Evolutionary conservation across 92 coral and sea anemone species (phyloP).

Genomic region (Metridium senile): DNA sequence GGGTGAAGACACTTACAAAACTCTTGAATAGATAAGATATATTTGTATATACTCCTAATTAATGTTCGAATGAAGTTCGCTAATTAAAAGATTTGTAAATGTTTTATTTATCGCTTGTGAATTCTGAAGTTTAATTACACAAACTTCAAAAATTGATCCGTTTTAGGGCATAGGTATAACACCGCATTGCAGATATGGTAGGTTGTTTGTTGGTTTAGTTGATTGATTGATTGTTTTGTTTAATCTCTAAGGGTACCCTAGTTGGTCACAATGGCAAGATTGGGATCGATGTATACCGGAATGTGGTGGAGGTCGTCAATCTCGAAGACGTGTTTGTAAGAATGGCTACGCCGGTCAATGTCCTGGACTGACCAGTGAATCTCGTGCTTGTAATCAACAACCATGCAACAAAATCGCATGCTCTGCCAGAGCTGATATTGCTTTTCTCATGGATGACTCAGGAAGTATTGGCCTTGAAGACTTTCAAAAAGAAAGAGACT

Average conservation of each 20-base stretch:
- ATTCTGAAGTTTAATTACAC: too few relatives aligned
- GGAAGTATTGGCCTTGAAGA: slow-evolving; percentile 76
- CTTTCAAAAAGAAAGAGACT: slow-evolving; percentile 70
- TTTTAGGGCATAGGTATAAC: too few relatives aligned
- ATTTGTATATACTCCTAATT: too few relatives aligned
- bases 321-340: slow-evolving; percentile 33
- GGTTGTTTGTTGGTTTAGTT: too few relatives aligned
- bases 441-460: slow-evolving; percentile 82
- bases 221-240: too few relatives aligned
- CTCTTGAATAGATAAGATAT: too few relatives aligned
- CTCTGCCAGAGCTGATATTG: slow-evolving; percentile 65
- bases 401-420: slow-evolving; percentile 47
- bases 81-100: too few relatives aligned
- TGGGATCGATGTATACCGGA: background rate
- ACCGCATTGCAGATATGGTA: too few relatives aligned
- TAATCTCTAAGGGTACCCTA: background rate
- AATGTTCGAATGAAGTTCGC: too few relatives aligned
- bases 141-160: too few relatives aligned
- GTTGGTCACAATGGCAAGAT: slow-evolving; percentile 13
- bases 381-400: slow-evolving; percentile 46
- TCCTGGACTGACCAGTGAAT: slow-evolving; percentile 41
- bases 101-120: too few relatives aligned
- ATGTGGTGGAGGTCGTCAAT: slow-evolving; percentile 25
- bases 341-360: slow-evolving; percentile 38
- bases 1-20: too few relatives aligned